Base-by-base conservation (phyloP, 2,797 vertebrate species). In the Mus caroli region DNA sequence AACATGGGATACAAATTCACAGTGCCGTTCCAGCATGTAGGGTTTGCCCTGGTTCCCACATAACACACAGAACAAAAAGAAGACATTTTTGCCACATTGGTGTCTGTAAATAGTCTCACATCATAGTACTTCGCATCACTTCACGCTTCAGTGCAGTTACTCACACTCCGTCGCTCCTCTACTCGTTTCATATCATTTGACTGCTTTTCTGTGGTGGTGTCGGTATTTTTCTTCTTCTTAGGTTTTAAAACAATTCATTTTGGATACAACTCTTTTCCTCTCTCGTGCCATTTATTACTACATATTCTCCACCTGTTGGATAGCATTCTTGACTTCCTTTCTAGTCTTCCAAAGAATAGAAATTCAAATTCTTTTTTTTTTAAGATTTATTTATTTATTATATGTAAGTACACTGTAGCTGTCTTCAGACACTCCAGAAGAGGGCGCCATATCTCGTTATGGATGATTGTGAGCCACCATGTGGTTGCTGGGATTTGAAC, bases 321-420 rank as follows among this genome's bases (percentile, higher is more conserved):
- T 54, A 58, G 46, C 10, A 60, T 71, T 90, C 71, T 52, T 71
- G 77, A 15, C 12, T 69, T 62, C 20, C 12, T 73, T 62, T 43
- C 46, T 90, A 52, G 40, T 86, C 87, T 96, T 95, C 34, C 50
- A 88, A 50, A 52, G 34, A 62, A 84, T 46, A 31, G 40, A 62
- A 62, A 62, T 64, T 64, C 28, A 64, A 62, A 40, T 78, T 31
- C 88, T 85, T 94, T n/a, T n/a, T n/a, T n/a, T n/a, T n/a, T n/a
- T n/a, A n/a, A n/a, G n/a, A n/a, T n/a, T n/a, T n/a, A n/a, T n/a
- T n/a, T n/a, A n/a, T n/a, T n/a, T n/a, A n/a, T n/a, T n/a, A n/a
- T n/a, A n/a, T n/a, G n/a, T n/a, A n/a, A n/a, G n/a, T n/a, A n/a
- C n/a, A n/a, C n/a, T n/a, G n/a, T n/a, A n/a, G n/a, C n/a, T n/a